Conservation (phyloP, 2,797 vertebrate species). For the Coccyzus lansbergi region DNA sequence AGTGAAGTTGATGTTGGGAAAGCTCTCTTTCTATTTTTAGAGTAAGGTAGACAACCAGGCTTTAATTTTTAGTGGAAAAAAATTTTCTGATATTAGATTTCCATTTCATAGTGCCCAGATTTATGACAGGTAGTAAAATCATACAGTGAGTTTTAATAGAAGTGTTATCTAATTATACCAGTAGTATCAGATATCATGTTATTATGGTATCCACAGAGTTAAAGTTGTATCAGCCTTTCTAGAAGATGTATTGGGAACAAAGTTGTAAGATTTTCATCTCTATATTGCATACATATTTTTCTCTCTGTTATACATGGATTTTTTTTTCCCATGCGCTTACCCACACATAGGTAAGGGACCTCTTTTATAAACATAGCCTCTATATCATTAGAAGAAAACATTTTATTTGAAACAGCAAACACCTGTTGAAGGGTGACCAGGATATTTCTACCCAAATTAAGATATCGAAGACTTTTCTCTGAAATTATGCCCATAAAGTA, state of each 20-base stretch:
- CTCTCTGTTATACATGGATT: fast-evolving
- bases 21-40: background rate
- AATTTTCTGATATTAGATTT: background rate
- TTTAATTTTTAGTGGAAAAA: background rate
- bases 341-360: background rate
- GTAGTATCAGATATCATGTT: background rate
- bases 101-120: background rate
- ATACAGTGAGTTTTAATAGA: background rate
- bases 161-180: background rate
- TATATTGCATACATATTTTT: background rate
- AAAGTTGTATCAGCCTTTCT: background rate
- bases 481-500: background rate
- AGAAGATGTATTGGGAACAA: background rate
- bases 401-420: background rate
- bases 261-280: background rate
- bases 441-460: background rate
- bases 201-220: background rate
- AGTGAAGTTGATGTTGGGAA: background rate
- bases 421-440: fast-evolving
- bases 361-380: background rate
- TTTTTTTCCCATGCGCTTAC: background rate
- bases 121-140: background rate
- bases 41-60: background rate
- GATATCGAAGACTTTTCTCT: background rate
- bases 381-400: background rate